Base-by-base conservation (phyloP, 92 coral and sea anemone species). In the Chrysogorgia sp. region DNA sequence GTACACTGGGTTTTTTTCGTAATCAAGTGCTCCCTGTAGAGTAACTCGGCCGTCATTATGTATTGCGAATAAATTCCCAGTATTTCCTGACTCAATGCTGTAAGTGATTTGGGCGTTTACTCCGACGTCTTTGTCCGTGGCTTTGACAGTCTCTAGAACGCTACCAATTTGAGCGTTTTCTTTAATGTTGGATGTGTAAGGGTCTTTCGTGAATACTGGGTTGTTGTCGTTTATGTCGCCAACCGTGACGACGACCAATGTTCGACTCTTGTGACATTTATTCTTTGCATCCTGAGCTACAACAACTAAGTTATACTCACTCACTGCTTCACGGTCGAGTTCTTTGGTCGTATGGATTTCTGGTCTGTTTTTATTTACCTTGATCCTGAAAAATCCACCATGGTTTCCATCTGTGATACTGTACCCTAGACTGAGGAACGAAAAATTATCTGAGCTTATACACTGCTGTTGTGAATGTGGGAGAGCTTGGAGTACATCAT, bases 181-280 rank as follows among this genome's bases (percentile, higher is more conserved):
- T 15, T 80, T 61, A 8, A 88, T 70, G 34, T 66, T 68, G 15
- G 86, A 84, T 24, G 83, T 86, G 40, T 87, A 88, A 5, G 87
- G 80, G 14, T 86, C 47, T 10, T 87, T 85, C 21, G 84, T 64
- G 41, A 90, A 90, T 22, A 37, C 63, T 2, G 96, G 96, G 12
- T 70, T 40, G 52, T 90, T 90, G 71, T 90, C 96, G 59, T 90
- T 90, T 49, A 61, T 75, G 83, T 90, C 96, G 34, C 80, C 58
- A 2, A 90, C 83, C 2, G 75, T 85, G 31, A 90, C 59, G 15
- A 72, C 41, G 47, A 90, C 92, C n/a, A 91, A 70, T 19, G 91
- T 89, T 10, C 99, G 84, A n/a, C 99, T 97, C 55, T 90, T 92
- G 63, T 88, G 86, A n/a, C 77, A 88, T 17, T 50, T 52, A 70